A percentile compares a stretch with the other conserved stretches of the same genome.
These are phyloP conservation scores for Copidosoma floridanum DNA, from an alignment of 1,140 invertebrate genomes.

Conservation along the genomic window DNA sequence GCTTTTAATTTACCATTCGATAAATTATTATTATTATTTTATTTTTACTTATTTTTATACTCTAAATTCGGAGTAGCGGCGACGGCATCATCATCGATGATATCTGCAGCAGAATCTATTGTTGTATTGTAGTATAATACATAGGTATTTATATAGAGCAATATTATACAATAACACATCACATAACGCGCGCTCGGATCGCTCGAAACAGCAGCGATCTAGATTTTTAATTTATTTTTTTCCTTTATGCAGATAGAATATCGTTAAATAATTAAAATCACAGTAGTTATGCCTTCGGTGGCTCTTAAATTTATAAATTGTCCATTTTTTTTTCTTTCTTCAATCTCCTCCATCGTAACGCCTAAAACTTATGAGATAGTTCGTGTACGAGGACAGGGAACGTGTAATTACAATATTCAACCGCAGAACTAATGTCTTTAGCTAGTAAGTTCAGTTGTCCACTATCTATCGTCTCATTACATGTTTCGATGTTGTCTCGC, in stretches of 20 bases:
- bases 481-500: too few relatives aligned
- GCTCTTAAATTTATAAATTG: conserved; percentile 55
- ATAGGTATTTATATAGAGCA: conserved; percentile 57
- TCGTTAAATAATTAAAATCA: conserved; percentile 60
- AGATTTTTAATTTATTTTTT: conserved; percentile 44
- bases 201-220: conserved; percentile 37
- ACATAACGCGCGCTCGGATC: conserved; percentile 46
- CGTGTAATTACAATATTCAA: conserved; percentile 22
- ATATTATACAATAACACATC: conserved; percentile 58
- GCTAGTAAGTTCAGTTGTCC: conserved; percentile 26
- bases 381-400: conserved; percentile 44
- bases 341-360: too few relatives aligned
- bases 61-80: conserved; percentile 31
- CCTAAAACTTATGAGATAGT: conserved; percentile 52
- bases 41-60: too few relatives aligned
- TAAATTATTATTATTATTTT: too few relatives aligned
- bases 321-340: conserved; percentile 19
- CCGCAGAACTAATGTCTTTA: conserved; percentile 18
- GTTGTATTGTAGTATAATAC: conserved; percentile 53
- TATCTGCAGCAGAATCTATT: conserved; percentile 48
- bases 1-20: conserved; percentile 17
- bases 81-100: conserved; percentile 39
- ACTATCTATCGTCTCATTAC: conserved; percentile 24
- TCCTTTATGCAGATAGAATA: conserved; percentile 49
- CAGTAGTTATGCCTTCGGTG: conserved; percentile 58